Evolutionary conservation across 2,113 vertebrate genomes (phyloP).

Genomic region (Phalacrocorax brasilianus): DNA sequence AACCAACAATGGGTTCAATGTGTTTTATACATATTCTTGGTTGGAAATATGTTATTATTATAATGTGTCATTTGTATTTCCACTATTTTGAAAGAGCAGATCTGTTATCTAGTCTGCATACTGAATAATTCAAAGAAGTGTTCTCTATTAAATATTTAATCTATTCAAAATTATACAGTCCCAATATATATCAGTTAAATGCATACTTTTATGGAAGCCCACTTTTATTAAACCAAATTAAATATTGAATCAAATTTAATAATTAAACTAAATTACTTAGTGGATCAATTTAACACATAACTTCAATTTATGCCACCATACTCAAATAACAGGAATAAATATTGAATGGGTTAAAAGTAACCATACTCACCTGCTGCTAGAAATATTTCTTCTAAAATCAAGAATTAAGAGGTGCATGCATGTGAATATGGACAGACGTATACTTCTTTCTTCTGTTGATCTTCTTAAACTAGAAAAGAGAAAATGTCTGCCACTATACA

Average conservation of each 20-base stretch:
- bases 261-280: conserved; percentile 80
- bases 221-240: conserved; percentile 81
- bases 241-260: conserved; percentile 84
- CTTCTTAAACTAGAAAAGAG: background rate
- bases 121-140: conserved; percentile 80
- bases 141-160: conserved; percentile 81
- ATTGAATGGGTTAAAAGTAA: conserved; percentile 65
- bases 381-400: conserved; percentile 11
- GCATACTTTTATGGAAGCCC: conserved; percentile 69
- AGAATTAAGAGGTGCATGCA: background rate
- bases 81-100: conserved; percentile 65
- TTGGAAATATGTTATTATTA: conserved; percentile 54
- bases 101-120: conserved; percentile 70
- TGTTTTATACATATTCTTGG: conserved; percentile 47
- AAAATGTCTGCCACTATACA: background rate
- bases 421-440: background rate
- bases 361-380: background rate
- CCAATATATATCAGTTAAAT: conserved; percentile 78
- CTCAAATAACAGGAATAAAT: conserved; percentile 63
- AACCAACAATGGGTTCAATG: conserved; percentile 49
- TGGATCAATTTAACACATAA: conserved; percentile 72
- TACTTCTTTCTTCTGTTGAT: background rate
- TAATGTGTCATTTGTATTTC: conserved; percentile 64
- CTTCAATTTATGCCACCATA: conserved; percentile 57
- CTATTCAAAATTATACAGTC: conserved; percentile 74